Base-by-base conservation (phyloP, 2,113 vertebrate genomes). In the Oxygymnocypris stewartii region DNA sequence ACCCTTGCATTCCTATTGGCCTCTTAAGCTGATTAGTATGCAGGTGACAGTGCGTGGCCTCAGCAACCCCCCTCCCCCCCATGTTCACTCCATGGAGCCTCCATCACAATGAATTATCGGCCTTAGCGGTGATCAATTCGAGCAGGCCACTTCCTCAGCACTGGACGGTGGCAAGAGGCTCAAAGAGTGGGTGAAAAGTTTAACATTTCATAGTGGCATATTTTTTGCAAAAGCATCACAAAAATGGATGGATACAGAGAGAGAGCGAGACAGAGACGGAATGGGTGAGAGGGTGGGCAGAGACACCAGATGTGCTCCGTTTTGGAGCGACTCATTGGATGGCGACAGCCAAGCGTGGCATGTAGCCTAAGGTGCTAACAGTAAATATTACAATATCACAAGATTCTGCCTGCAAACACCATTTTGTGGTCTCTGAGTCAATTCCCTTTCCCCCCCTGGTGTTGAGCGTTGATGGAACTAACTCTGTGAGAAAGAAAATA, bases 371-470 rank as follows among this genome's bases (percentile, higher is more conserved):
- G 94, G 94, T 93, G 92, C 92, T 93, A 94, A 94, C 92, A 94
- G 92, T 94, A 94, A 94, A 94, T 94, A 94, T 94, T 93, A 93
- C 92, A 93, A 94, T 94, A 94, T 92, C 92, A 94, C 93, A 93
- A 94, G 93, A 94, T 94, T 92, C 92, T 94, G 90, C 92, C 92
- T 92, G 92, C 93, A 94, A 94, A 94, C 92, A 94, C 91, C 92
- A 92, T 92, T 92, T 90, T 89, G 91, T 92, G 90, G 91, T 93
- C 90, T 90, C 91, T 88, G 88, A 92, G 91, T 94, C 92, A 92
- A 92, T 94, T 91, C 90, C 89, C 90, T 86, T 90, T 88, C 59
- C 85, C 78, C 85, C 91, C 92, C 80, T 37, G 92, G 92, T 92
- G 93, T 86, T 71, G 90, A 79, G 18, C 59, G 89, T 73, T 90